Evolutionary conservation across 2,113 vertebrate species (phyloP), one percentile per base, ranked within the genome.

Genomic region (Engraulis encrasicolus): DNA sequence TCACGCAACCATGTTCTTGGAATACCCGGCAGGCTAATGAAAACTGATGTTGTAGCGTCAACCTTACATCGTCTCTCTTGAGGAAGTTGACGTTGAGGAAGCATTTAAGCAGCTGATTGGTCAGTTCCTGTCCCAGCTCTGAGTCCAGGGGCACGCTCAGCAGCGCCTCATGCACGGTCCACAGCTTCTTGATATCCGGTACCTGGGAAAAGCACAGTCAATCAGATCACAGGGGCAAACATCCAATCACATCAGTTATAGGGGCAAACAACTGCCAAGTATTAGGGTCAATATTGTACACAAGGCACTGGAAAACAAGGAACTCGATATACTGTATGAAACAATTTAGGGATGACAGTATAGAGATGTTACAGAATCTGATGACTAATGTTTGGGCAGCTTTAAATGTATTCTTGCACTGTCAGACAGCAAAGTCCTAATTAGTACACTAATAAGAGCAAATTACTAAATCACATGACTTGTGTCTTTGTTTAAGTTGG

Each of bases 71-170:
- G 84, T 99, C 98, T 50, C 94, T 96, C 91, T 89, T 95, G 82
- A 99, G 92, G 86, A 94, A 93, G 85, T 79, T 88, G 50, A 94
- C 85, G 83, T 78, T 95, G 82, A 96, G 94, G 90, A 97, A 97
- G 88, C 97, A 98, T 80, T 95, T 94, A 48, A 98, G 95, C 81
- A 99, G 92, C 88, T 96, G 90, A 87, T 97, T 92, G 12, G 93
- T 94, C 45, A 98, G 92, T 88, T 95, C 93, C 90, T 93, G 93
- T 85, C 95, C 97, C 61, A 96, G 95, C 58, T 96, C 95, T 0
- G 94, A 95, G 52, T 94, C 89, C 86, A 96, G 97, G 90, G 96
- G 95, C 90, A 98, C 95, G 86, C 89, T 95, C 79, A 95, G 91
- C 11, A 99, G 91, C 9, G 95, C 89, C 19, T 94, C 91, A 52